These are phyloP conservation scores for Rostratula benghalensis DNA, from an alignment of 2,113 vertebrate genomes.

Conservation along the genomic window DNA sequence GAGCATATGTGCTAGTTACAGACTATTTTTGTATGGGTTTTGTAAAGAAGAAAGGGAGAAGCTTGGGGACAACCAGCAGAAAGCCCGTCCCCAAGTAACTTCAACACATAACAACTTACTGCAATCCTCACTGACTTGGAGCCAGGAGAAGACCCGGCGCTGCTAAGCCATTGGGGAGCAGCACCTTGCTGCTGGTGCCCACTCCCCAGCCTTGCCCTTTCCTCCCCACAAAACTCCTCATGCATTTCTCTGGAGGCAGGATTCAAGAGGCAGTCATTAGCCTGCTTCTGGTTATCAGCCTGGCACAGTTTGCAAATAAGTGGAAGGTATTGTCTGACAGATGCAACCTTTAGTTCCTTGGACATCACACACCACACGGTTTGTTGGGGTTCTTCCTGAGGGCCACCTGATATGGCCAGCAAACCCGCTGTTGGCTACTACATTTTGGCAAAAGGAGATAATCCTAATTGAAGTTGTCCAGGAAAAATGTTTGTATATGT, in stretches of 20 bases:
- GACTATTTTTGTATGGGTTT: not conserved
- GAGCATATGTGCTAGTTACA: not conserved
- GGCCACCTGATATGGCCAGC: not conserved
- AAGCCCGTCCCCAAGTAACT: not conserved
- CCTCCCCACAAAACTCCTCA: not conserved
- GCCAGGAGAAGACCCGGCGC: fast-evolving
- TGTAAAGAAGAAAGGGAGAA: not conserved
- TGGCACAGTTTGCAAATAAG: not conserved
- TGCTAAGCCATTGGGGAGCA: not conserved
- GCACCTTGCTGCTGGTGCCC: not conserved
- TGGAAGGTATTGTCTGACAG: not conserved
- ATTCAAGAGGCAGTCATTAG: not conserved
- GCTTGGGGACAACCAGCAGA: not conserved
- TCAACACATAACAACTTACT: not conserved
- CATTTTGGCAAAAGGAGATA: not conserved
- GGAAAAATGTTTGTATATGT: not conserved
- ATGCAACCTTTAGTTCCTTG: not conserved
- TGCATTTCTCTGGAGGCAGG: not conserved
- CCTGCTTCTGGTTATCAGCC: not conserved
- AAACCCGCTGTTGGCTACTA: not conserved
- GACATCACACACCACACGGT: fast-evolving
- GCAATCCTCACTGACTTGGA: fast-evolving
- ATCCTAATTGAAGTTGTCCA: not conserved
- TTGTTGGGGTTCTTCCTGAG: not conserved
- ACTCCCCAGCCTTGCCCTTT: not conserved